A percentile compares a stretch with the other conserved stretches of the same genome.
Evolutionary conservation across 2,113 vertebrate species (phyloP).

Genomic region (Oriolus oriolus): DNA sequence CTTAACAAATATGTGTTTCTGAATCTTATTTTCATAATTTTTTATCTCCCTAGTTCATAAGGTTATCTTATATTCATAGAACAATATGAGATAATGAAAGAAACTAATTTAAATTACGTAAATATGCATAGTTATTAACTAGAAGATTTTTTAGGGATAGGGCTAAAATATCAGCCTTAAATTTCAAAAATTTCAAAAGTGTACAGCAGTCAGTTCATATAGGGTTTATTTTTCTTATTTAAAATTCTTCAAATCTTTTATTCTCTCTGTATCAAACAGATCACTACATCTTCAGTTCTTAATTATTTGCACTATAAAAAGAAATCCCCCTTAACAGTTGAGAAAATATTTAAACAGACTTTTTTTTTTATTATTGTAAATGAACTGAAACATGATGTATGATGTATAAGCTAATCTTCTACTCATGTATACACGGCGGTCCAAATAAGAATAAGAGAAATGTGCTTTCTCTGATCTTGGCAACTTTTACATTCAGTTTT

Average conservation of each 20-base stretch:
- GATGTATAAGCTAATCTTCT: neutral
- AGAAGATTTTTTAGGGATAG: neutral
- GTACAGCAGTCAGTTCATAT: neutral
- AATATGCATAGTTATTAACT: neutral
- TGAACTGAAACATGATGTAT: neutral
- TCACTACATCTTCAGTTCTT: conserved; percentile 5
- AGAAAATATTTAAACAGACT: conserved; percentile 1
- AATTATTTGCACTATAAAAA: conserved; percentile 37
- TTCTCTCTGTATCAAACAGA: conserved; percentile 25
- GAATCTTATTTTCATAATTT: neutral
- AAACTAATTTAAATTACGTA: neutral
- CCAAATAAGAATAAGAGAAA: conserved; percentile 1
- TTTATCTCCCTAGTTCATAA: neutral
- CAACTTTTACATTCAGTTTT: neutral
- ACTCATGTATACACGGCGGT: neutral
- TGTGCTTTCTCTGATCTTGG: neutral
- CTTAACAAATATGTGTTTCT: neutral
- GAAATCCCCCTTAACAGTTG: neutral
- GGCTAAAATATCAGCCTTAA: neutral
- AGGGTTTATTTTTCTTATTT: conserved; percentile 4
- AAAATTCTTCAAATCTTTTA: conserved; percentile 43
- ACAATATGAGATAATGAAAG: neutral
- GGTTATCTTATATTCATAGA: neutral
- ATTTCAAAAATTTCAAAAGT: conserved; percentile 2
- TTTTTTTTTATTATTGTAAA: neutral